Percentiles rank a stretch among this genome's conserved stretches.
Conservation (phyloP, 2,113 vertebrate genomes). For the Noctilio leporinus region DNA sequence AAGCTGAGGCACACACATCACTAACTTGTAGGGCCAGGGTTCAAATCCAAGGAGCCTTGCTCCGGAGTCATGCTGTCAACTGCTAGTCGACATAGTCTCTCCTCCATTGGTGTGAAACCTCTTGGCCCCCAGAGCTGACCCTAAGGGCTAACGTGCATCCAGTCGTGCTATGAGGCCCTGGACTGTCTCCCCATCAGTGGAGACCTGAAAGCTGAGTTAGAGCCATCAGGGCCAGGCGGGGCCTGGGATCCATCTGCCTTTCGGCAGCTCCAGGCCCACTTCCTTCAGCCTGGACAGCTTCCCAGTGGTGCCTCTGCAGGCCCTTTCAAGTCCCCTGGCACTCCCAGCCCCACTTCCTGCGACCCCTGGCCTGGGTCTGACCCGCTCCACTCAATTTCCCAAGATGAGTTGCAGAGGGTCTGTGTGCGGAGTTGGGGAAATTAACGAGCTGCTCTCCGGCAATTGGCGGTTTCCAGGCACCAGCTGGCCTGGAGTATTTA, state of each 20-base stretch:
- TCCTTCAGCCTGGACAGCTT: constrained; percentile 58
- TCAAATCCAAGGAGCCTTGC: not conserved
- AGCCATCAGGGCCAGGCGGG: not conserved
- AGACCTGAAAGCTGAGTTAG: not conserved
- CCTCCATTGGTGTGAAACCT: not conserved
- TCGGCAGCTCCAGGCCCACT: constrained; percentile 50
- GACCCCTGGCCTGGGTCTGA: constrained; percentile 51
- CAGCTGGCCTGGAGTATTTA: constrained; percentile 62
- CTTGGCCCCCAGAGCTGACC: not conserved
- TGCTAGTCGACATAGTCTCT: fast-evolving
- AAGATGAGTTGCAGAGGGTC: constrained; percentile 61
- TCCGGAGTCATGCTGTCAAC: not conserved
- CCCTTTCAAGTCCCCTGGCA: constrained; percentile 68
- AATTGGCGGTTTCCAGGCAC: constrained; percentile 56
- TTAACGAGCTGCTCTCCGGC: constrained; percentile 55
- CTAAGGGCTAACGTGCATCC: not conserved
- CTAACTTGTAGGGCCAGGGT: not conserved
- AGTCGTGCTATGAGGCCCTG: not conserved
- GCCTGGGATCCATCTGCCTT: constrained; percentile 68
- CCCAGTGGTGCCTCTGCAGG: constrained; percentile 34
- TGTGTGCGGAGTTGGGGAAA: constrained; percentile 35
- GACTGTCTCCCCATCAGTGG: not conserved
- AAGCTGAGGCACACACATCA: not conserved
- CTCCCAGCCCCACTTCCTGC: constrained; percentile 60
- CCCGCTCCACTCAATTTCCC: constrained; percentile 57